A percentile compares a stretch with the other conserved stretches of the same genome.
Evolutionary conservation across 2,113 vertebrate genomes (phyloP).

Genomic region (Marmota flaviventris): DNA sequence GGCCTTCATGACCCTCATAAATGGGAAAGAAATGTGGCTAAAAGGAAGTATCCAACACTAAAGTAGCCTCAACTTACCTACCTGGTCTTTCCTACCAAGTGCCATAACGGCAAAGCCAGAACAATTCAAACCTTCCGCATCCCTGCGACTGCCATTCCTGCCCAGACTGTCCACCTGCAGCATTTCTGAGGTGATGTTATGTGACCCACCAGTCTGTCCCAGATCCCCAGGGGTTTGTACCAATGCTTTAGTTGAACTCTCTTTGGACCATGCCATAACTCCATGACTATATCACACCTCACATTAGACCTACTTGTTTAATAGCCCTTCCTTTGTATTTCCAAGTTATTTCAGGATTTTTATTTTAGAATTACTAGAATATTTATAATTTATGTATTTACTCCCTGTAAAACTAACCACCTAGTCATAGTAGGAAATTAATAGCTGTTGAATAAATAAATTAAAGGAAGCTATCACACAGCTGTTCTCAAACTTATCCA

Average conservation of each 20-base stretch:
- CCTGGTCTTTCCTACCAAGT: neutral
- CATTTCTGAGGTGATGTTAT: neutral
- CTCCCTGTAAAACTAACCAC: neutral
- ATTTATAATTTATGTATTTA: neutral
- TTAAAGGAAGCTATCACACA: neutral
- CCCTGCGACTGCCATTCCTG: neutral
- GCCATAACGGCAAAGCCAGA: neutral
- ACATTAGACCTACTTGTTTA: neutral
- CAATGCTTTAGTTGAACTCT: neutral
- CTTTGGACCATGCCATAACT: neutral
- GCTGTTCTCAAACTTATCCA: constrained; percentile 6
- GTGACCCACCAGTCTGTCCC: neutral
- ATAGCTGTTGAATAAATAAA: neutral
- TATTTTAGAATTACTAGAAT: neutral
- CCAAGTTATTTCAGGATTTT: neutral
- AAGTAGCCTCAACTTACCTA: neutral
- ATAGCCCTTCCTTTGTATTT: neutral
- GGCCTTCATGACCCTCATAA: neutral
- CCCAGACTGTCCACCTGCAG: neutral
- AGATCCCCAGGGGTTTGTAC: neutral
- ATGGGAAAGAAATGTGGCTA: neutral
- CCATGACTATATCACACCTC: neutral
- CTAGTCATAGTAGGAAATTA: neutral
- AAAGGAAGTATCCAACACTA: neutral
- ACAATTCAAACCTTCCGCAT: neutral